These are phyloP conservation scores for Podarcis cretensis DNA, from an alignment of 2,113 vertebrate species.

Conservation along the genomic window DNA sequence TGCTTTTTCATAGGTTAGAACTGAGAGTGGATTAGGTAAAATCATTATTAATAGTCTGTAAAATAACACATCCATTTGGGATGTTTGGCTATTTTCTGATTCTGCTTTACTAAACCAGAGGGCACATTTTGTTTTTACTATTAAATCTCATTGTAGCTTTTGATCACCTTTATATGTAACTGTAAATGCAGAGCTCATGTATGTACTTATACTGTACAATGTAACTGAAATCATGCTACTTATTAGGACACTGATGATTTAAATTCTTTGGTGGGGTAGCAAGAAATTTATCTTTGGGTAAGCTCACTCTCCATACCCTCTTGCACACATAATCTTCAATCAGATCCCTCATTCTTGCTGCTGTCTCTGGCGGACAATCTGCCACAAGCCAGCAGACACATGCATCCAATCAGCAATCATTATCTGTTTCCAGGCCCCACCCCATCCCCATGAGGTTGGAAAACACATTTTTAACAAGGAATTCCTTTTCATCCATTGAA, in stretches of 20 bases:
- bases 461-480: too few relatives aligned
- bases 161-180: constrained; percentile 19
- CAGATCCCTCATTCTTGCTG: too few relatives aligned
- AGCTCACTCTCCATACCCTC: background rate
- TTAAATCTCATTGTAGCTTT: constrained; percentile 46
- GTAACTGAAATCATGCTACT: constrained; percentile 12
- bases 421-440: too few relatives aligned
- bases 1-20: constrained; percentile 71
- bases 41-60: constrained; percentile 46
- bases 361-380: too few relatives aligned
- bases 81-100: constrained; percentile 9
- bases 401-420: too few relatives aligned
- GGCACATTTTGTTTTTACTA: constrained; percentile 42
- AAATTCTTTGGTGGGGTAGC: background rate
- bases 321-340: background rate
- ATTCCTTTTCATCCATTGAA: too few relatives aligned
- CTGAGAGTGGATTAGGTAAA: constrained; percentile 56
- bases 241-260: constrained; percentile 1
- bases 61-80: constrained; percentile 17
- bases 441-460: too few relatives aligned
- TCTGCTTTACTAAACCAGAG: constrained; percentile 35
- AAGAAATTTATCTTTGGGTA: constrained; percentile 5
- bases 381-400: too few relatives aligned
- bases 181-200: constrained; percentile 21
- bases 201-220: background rate